Evolutionary conservation across 2,113 vertebrate species (phyloP).

Genomic region (Engystomops pustulosus): DNA sequence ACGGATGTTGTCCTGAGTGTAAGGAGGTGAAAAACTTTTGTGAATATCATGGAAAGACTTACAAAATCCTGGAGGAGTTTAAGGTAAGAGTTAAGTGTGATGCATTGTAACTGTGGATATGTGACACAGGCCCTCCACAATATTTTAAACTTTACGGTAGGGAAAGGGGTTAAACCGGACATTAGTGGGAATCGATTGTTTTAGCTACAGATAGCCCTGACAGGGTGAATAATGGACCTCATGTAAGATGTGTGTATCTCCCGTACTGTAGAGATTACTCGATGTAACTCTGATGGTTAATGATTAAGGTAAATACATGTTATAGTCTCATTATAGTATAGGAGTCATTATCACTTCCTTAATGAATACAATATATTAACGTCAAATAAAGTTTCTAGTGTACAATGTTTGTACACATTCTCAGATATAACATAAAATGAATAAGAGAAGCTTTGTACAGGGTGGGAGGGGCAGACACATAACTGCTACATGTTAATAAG

Average conservation of each 20-base stretch:
- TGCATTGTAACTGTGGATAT: neutral
- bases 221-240: neutral
- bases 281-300: too few species aligned
- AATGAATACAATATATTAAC: neutral
- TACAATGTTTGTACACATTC: neutral
- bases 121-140: too few species aligned
- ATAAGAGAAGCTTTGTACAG: neutral
- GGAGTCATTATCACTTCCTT: neutral
- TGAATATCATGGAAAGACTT: constrained; percentile 96
- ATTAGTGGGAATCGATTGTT: too few species aligned
- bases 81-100: constrained; percentile 82
- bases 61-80: constrained; percentile 98
- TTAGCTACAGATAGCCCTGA: neutral
- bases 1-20: constrained; percentile 98
- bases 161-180: too few species aligned
- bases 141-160: too few species aligned
- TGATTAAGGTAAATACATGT: neutral
- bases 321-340: neutral
- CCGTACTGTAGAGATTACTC: too few species aligned
- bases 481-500: too few species aligned
- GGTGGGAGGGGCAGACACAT: too few species aligned
- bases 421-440: neutral
- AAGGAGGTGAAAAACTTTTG: constrained; percentile 99
- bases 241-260: too few species aligned
- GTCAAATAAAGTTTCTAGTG: neutral